Evolutionary conservation across 2,113 vertebrate species (phyloP).

Genomic region (Pteruthius melanotis): DNA sequence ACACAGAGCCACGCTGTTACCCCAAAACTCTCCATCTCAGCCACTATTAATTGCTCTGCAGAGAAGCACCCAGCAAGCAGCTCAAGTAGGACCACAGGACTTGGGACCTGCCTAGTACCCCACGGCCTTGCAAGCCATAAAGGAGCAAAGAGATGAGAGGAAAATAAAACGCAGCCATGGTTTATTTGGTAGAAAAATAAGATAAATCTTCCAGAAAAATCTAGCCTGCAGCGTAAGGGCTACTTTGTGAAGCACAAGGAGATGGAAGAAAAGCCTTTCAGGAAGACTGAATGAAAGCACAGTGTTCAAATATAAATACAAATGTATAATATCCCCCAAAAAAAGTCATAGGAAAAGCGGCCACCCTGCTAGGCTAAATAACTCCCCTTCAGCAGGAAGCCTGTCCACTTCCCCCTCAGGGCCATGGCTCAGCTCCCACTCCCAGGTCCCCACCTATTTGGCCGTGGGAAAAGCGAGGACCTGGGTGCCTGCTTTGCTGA

Average conservation of each 20-base stretch:
- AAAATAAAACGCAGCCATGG: neutral
- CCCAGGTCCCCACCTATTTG: neutral
- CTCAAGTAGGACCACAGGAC: neutral
- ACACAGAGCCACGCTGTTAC: neutral
- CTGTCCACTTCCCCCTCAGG: neutral
- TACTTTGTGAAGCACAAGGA: neutral
- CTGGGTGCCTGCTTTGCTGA: neutral
- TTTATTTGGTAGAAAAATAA: constrained; percentile 34
- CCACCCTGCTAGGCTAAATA: neutral
- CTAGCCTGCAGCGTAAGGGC: neutral
- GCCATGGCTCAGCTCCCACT: neutral
- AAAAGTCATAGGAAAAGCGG: neutral
- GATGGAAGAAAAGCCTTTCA: neutral
- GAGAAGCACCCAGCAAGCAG: neutral
- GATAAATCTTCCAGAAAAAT: constrained; percentile 13
- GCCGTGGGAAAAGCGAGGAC: fast-evolving
- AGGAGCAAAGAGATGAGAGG: neutral
- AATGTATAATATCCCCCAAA: neutral
- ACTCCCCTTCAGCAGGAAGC: neutral
- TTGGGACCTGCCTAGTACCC: neutral
- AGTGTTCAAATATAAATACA: constrained; percentile 51
- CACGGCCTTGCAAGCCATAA: neutral
- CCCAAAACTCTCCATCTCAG: neutral
- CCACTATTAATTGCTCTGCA: neutral
- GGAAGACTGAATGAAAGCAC: constrained; percentile 6